Evolutionary conservation across 2,113 vertebrate genomes (phyloP).

Genomic region (Marcusenius ussheri): DNA sequence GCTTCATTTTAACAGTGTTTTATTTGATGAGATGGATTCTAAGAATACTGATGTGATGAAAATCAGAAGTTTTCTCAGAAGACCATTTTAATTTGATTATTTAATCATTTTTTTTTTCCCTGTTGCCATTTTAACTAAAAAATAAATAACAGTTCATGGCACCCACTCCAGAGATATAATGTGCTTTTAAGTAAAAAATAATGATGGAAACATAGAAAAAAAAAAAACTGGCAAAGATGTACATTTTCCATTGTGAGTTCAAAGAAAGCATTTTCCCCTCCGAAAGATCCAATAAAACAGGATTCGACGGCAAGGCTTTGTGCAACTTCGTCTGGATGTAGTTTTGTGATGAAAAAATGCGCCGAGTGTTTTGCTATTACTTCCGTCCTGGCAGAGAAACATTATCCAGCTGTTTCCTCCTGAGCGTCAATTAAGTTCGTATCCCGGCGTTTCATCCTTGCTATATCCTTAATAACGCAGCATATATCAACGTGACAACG

Average conservation of each 20-base stretch:
- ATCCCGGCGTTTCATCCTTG: not conserved
- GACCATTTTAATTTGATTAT: not conserved
- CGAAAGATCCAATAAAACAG: conserved; percentile 1
- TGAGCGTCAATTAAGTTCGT: conserved; percentile 7
- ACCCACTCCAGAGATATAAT: not conserved
- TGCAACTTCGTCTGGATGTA: not conserved
- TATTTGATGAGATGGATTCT: not conserved
- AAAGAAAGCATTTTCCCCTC: not conserved
- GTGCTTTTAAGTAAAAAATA: not conserved
- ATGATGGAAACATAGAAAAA: not conserved
- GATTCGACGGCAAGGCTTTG: not conserved
- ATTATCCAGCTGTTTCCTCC: conserved; percentile 1
- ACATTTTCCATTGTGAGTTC: conserved; percentile 15
- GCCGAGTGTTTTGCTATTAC: not conserved
- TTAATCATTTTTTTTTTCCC: not conserved
- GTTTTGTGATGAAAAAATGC: conserved; percentile 7
- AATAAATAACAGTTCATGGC: not conserved
- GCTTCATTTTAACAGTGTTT: not conserved
- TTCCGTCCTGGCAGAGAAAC: not conserved
- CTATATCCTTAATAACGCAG: not conserved
- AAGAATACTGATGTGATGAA: not conserved
- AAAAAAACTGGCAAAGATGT: not conserved
- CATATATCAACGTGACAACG: not conserved
- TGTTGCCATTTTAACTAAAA: not conserved
- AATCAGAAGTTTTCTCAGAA: not conserved